A percentile compares a stretch with the other conserved stretches of the same genome.
Evolutionary conservation across 30 jellyfish, hydroid and myxozoan species (phyloP).

Genomic region (Morbakka virulenta): DNA sequence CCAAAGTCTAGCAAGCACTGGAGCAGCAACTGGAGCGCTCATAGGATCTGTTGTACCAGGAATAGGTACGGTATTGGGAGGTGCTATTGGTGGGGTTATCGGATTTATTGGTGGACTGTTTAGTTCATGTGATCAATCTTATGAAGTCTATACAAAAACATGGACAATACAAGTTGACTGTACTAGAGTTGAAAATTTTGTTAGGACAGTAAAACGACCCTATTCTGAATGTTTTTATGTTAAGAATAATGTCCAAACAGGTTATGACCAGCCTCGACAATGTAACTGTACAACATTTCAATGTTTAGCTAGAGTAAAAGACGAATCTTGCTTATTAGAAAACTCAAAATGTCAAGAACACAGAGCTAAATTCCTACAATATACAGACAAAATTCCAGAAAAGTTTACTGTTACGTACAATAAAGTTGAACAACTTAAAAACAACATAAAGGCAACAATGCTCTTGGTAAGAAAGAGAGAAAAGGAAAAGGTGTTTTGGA

Average conservation of each 20-base stretch:
- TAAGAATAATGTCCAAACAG: slow-evolving; percentile 11
- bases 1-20: slow-evolving; percentile 40
- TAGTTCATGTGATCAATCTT: slow-evolving; percentile 54
- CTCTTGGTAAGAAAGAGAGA: not conserved
- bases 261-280: slow-evolving; percentile 12
- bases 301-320: slow-evolving; percentile 26
- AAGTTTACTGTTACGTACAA: not conserved
- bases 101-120: slow-evolving; percentile 36
- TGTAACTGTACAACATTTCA: slow-evolving; percentile 25
- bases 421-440: not conserved
- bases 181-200: not conserved
- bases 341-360: slow-evolving; percentile 13
- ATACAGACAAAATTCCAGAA: slow-evolving; percentile 7
- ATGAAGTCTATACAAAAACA: slow-evolving; percentile 50
- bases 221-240: slow-evolving; percentile 18
- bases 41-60: slow-evolving; percentile 20
- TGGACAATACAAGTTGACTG: not conserved
- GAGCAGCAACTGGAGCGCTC: slow-evolving; percentile 44
- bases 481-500: not conserved
- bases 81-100: slow-evolving; percentile 21
- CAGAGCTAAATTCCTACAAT: not conserved
- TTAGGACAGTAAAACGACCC: slow-evolving; percentile 1
- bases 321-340: not conserved
- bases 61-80: slow-evolving; percentile 48
- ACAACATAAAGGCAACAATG: not conserved